These are phyloP conservation scores for Ephialtes manifestator DNA, from an alignment of 2,888 invertebrate genomes.

Conservation along the genomic window DNA sequence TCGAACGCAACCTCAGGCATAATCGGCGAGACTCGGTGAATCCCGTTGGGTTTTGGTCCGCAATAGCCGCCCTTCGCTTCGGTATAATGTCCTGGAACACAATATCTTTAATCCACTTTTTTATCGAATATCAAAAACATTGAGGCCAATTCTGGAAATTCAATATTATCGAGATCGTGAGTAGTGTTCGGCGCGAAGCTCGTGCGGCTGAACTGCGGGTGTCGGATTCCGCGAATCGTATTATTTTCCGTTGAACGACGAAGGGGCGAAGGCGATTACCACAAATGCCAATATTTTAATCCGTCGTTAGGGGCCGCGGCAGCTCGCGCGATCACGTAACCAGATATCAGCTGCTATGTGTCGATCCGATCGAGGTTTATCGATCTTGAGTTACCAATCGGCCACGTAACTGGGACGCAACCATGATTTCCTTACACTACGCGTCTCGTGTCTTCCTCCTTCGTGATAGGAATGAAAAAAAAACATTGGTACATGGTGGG, in stretches of 20 bases:
- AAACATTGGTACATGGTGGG: neutral
- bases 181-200: slow-evolving; percentile 63
- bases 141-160: slow-evolving; percentile 82
- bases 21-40: slow-evolving; percentile 69
- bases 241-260: slow-evolving; percentile 81
- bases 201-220: slow-evolving; percentile 64
- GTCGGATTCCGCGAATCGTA: slow-evolving; percentile 81
- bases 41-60: slow-evolving; percentile 51
- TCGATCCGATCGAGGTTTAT: slow-evolving; percentile 83
- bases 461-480: slow-evolving; percentile 9
- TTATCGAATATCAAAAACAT: slow-evolving; percentile 82
- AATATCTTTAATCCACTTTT: slow-evolving; percentile 73
- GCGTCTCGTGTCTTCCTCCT: slow-evolving; percentile 28
- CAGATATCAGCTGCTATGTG: slow-evolving; percentile 60
- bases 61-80: slow-evolving; percentile 11
- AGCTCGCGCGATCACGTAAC: slow-evolving; percentile 59
- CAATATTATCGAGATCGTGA: slow-evolving; percentile 80
- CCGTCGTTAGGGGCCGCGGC: slow-evolving; percentile 71
- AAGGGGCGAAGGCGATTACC: slow-evolving; percentile 80
- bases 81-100: slow-evolving; percentile 76
- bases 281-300: slow-evolving; percentile 84
- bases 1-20: slow-evolving; percentile 62
- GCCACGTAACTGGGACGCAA: slow-evolving; percentile 80
- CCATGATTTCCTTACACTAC: slow-evolving; percentile 59
- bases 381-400: slow-evolving; percentile 85